phyloP scores from a whole-genome alignment of 2,888 invertebrate species.

The Acanthoscelides obtectus region DNA sequence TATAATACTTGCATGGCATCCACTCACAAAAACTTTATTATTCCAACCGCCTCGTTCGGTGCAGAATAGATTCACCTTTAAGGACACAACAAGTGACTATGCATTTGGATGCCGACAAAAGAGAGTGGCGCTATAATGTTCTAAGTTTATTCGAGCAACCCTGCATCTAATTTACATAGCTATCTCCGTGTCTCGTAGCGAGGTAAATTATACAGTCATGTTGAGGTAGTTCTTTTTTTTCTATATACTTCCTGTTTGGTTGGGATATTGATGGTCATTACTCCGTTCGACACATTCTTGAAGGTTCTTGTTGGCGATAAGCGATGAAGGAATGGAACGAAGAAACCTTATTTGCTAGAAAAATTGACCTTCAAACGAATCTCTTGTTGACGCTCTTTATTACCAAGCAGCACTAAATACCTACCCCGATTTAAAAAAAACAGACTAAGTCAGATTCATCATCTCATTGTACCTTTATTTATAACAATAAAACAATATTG shows the following conservation, averaged over 20 bases:
- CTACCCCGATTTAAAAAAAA: too few relatives aligned
- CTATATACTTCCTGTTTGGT: background rate
- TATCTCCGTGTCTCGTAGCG: background rate
- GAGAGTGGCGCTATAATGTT: background rate
- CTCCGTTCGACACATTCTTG: background rate
- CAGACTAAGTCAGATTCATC: too few relatives aligned
- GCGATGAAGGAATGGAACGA: too few relatives aligned
- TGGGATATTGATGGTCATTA: background rate
- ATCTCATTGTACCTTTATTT: too few relatives aligned
- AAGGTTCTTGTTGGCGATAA: background rate
- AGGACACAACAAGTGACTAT: background rate
- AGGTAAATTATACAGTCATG: background rate
- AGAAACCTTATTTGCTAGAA: too few relatives aligned
- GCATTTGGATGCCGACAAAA: background rate
- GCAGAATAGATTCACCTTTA: background rate
- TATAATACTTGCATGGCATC: background rate
- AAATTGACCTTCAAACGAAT: too few relatives aligned
- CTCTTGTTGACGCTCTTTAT: too few relatives aligned
- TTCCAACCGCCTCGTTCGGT: background rate
- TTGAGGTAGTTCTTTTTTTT: background rate
- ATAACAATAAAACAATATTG: too few relatives aligned
- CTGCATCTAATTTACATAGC: background rate
- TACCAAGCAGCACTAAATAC: too few relatives aligned
- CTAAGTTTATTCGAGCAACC: background rate
- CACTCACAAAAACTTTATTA: background rate